Evolutionary conservation across 1,140 invertebrate species (phyloP), one percentile per base, ranked within the genome.

Genomic region (Camponotus pennsylvanicus): DNA sequence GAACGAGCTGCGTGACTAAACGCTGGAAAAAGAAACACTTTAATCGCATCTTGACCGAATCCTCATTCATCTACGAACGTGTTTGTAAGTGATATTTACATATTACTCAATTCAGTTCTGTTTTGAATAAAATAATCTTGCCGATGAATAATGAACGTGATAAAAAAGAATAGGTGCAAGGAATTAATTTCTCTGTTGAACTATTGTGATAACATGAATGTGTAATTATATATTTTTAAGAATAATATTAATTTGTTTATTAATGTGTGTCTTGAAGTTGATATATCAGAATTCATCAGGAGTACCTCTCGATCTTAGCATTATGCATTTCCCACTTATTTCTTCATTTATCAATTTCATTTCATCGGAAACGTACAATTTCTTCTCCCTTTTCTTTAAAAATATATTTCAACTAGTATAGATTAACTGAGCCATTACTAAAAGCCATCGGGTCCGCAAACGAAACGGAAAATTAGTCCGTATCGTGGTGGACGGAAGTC

Each of bases 1-100:
- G n/a, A 49, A 13, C 18, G 80, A 88, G 85, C 61, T 92, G 91
- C 91, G 91, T 93, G 92, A 93, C 92, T 92, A 82, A 87, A 89
- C 34, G 79, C 49, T 66, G 52, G 21, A 82, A 87, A 90, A 90
- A 67, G 85, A 55, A 86, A 64, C 37, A 45, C 71, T 64, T 90
- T 85, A 85, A 90, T 90, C 86, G 80, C 86, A 78, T 63, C 80
- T 90, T 87, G 40, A 11, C 86, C 88, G 63, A 80, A 64, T 70
- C 42, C 42, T 83, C 45, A 55, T 40, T 49, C 59, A 9, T 27
- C 5, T 42, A 45, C 37, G 18, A 27, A 57, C 7, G 61, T 66
- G 67, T 66, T 59, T 1, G 64, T 80, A 80, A 80, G 2, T 32
- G 27, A 73, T 13, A 32, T 37, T 61, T 61, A n/a, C 45, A 42